Evolutionary conservation across 2,797 vertebrate species (phyloP), one percentile per base, ranked within the genome.

Genomic region (Cyprinodon diabolis): DNA sequence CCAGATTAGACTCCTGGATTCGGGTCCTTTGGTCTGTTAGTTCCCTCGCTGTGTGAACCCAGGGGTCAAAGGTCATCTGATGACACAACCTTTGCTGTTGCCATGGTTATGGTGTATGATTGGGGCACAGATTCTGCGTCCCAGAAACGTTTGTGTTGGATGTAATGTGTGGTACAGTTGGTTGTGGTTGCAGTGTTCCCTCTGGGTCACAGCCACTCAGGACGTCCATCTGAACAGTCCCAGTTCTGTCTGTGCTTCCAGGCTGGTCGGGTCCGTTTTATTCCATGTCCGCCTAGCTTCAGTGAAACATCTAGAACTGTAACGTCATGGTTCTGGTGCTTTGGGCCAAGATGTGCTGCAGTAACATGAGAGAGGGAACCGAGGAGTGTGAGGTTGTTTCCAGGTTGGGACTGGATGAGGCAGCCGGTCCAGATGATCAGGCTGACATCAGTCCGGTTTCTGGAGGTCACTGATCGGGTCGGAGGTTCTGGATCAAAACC

Each of bases 391-490:
- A 43, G 40, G 40, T 43, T 5, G 40, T 43, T 43, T 43, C 40
- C 40, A 68, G 65, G 66, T 57, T 17, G 66, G 37, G 21, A 47
- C 52, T 43, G 62, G 69, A 48, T 45, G 45, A 45, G 23, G 54
- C 4, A 30, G 55, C 9, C 17, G 6, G 11, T 51, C 65, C 8
- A 84, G 80, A 86, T 37, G 83, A 69, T 83, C 51, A 67, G 51
- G 35, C 6, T 78, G 68, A 75, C 51, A 7, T 4, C 71, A 4
- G 71, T 68, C 45, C 57, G 23, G 69, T 69, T 55, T 51, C 45
- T 51, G 58, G 56, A 72, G 69, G 23, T n/a, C 25, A 30, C 21
- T 23, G 43, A 30, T 30, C 30, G 30, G 30, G 30, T 30, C 30
- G 30, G 30, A 30, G 30, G 30, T n/a, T 56, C 21, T n/a, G 21